A percentile compares a stretch with the other conserved stretches of the same genome.
phyloP scores from a whole-genome alignment of 2,113 vertebrate genomes.

The Atractosteus spatula region DNA sequence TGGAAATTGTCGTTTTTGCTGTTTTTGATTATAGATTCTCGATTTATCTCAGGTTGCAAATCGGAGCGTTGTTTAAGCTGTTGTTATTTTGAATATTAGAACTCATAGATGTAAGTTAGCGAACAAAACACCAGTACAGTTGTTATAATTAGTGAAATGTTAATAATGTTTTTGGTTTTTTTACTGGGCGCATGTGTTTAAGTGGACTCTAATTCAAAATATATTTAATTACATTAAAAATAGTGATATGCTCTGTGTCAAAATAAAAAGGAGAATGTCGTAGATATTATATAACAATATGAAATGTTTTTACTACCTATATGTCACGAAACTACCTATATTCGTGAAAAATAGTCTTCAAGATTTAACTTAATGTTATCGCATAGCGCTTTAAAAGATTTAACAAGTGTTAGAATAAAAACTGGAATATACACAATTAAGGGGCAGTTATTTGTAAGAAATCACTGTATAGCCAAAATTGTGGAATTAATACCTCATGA shows the following conservation, averaged over 20 bases:
- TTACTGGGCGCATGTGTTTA: constrained; percentile 39
- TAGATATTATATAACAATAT: constrained; percentile 40
- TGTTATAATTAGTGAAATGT: constrained; percentile 21
- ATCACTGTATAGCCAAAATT: constrained; percentile 68
- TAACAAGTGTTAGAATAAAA: constrained; percentile 23
- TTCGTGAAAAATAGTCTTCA: constrained; percentile 33
- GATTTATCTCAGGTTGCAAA: constrained; percentile 77
- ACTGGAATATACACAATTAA: neutral
- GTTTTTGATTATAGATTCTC: constrained; percentile 76
- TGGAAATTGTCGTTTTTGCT: constrained; percentile 79
- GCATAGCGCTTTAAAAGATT: constrained; percentile 38
- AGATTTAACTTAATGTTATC: constrained; percentile 50
- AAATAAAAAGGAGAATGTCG: neutral
- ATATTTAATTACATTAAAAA: constrained; percentile 25
- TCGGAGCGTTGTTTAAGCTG: constrained; percentile 44
- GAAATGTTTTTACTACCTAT: constrained; percentile 59
- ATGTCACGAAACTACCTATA: constrained; percentile 65
- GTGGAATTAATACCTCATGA: constrained; percentile 91
- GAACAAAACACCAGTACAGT: constrained; percentile 41
- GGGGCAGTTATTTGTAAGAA: constrained; percentile 45
- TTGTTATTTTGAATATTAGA: constrained; percentile 41
- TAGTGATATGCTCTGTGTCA: neutral
- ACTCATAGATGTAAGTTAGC: constrained; percentile 42
- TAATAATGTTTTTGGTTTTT: constrained; percentile 15
- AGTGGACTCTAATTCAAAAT: constrained; percentile 36